Evolutionary conservation across 2,797 vertebrate species (phyloP).

Genomic region (Catostomus latipinnis): DNA sequence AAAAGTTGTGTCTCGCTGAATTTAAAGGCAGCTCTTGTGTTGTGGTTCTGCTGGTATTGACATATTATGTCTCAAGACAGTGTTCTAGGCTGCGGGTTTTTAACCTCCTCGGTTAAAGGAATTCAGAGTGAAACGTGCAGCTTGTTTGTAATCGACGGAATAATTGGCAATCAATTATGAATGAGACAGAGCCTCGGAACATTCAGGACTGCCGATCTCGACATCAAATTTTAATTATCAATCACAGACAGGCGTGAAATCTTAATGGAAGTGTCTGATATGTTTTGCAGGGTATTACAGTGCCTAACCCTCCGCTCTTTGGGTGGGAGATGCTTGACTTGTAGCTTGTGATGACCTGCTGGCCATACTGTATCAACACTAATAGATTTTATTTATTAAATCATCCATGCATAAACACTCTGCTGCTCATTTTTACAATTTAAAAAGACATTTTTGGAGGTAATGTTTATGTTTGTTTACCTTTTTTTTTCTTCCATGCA

Average conservation of each 20-base stretch:
- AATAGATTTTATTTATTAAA: slow-evolving; percentile 38
- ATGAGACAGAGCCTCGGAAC: slow-evolving; percentile 54
- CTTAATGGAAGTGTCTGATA: slow-evolving; percentile 44
- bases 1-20: slow-evolving; percentile 30
- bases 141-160: slow-evolving; percentile 52
- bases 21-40: slow-evolving; percentile 23
- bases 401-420: neutral
- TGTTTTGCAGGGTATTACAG: slow-evolving; percentile 6
- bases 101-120: slow-evolving; percentile 35
- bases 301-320: neutral
- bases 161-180: slow-evolving; percentile 62
- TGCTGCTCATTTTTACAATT: slow-evolving; percentile 38
- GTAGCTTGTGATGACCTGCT: slow-evolving; percentile 31
- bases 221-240: slow-evolving; percentile 61
- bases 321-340: slow-evolving; percentile 3
- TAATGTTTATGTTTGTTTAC: neutral
- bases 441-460: neutral
- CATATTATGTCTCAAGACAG: slow-evolving; percentile 5
- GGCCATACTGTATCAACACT: slow-evolving; percentile 24
- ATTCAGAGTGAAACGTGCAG: slow-evolving; percentile 30
- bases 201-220: slow-evolving; percentile 43
- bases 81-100: slow-evolving; percentile 24
- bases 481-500: neutral
- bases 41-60: slow-evolving; percentile 21
- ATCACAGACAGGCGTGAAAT: slow-evolving; percentile 47